phyloP scores from a whole-genome alignment of 2,113 vertebrate genomes.

The Elaphurus davidianus region DNA sequence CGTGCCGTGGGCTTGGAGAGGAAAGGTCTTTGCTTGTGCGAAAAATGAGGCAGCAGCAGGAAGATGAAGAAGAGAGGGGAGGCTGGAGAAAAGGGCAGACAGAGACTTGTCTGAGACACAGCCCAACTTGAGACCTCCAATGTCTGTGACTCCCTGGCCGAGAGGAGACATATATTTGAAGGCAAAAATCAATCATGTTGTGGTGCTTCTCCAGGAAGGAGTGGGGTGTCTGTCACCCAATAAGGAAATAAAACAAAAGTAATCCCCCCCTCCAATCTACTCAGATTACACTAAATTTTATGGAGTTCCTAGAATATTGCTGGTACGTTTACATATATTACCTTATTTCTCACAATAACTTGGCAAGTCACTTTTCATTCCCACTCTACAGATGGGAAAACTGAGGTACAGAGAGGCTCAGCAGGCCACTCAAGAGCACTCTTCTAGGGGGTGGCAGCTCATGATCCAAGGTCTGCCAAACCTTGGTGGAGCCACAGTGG shows the following conservation, averaged over 20 bases:
- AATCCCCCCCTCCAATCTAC: background rate
- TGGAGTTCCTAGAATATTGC: background rate
- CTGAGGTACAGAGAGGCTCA: background rate
- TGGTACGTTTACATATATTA: background rate
- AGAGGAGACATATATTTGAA: background rate
- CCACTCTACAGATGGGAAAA: background rate
- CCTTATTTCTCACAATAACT: background rate
- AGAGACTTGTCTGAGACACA: background rate
- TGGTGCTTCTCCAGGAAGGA: background rate
- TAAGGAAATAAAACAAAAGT: background rate
- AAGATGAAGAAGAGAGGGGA: background rate
- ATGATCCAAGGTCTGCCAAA: background rate
- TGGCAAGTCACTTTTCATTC: background rate
- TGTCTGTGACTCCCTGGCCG: background rate
- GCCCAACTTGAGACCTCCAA: no score
- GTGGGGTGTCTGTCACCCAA: background rate
- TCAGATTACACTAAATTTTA: background rate
- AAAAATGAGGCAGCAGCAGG: background rate
- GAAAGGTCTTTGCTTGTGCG: constrained; percentile 65
- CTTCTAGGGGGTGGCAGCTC: accelerated
- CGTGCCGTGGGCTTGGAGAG: constrained; percentile 62
- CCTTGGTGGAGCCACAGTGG: accelerated
- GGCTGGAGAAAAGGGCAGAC: background rate
- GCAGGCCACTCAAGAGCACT: background rate
- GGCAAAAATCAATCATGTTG: background rate